Evolutionary conservation across 2,113 vertebrate species (phyloP), one percentile per base, ranked within the genome.

Genomic region (Calidris pugnax): DNA sequence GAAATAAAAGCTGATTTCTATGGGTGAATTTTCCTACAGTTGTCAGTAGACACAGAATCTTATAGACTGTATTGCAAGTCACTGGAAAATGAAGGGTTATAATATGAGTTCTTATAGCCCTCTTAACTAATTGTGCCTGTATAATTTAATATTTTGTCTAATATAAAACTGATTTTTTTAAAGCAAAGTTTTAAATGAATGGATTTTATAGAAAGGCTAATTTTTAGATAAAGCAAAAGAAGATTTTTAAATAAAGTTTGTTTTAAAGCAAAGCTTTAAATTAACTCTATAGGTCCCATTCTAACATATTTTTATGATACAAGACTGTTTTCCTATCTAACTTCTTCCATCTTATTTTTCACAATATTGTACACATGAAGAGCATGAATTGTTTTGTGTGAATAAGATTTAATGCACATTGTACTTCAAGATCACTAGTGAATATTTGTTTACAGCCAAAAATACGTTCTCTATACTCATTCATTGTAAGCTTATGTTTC

Each of bases 191-290:
- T 92, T 97, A 91, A 94, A 95, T 64, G 87, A 95, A 78, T 92
- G 80, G 82, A 87, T 98, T 97, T 97, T 97, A 91, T 96, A 95
- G 93, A 75, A 93, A 97, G 89, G 73, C 57, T 94, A 77, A 72
- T 97, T 97, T 96, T 97, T 98, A 98, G 95, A 95, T 95, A 97
- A 94, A 93, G 63, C 19, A 96, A 89, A 90, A 93, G 86, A 81
- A 91, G 84, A 89, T 96, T 97, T 95, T 97, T 87, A 94, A 97
- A 82, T 75, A 81, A 93, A 85, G 24, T 80, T 89, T 76, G 81
- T 96, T 95, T 95, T 94, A 96, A 96, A 95, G 76, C 91, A 97
- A 96, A 96, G 79, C 96, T 98, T 97, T 95, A 94, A 93, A 91
- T 60, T 94, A 96, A 89, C 41, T 90, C 47, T 92, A 79, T 79